A percentile compares a stretch with the other conserved stretches of the same genome.
Evolutionary conservation across 2,888 invertebrate species (phyloP).

Genomic region (Pachliopta kotzebuea): DNA sequence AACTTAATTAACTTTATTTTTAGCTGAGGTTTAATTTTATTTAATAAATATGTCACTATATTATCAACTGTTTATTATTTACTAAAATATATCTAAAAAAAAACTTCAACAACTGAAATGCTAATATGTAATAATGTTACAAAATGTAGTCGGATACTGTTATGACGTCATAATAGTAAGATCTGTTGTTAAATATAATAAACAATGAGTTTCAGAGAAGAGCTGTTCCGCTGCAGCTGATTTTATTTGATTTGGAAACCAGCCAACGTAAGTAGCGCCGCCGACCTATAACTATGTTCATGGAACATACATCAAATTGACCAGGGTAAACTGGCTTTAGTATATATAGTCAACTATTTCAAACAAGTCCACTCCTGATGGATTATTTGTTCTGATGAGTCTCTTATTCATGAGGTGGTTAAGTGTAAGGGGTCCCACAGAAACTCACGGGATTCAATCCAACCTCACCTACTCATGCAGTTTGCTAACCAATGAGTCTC

Average conservation of each 20-base stretch:
- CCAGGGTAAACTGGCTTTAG: constrained; percentile 11
- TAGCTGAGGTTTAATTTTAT: no score
- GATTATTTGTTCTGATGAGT: background rate
- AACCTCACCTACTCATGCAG: no score
- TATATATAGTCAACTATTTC: background rate
- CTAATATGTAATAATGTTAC: background rate
- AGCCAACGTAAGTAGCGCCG: constrained; percentile 17
- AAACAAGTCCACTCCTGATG: background rate
- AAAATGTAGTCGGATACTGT: background rate
- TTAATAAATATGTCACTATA: no score
- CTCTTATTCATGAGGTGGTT: background rate
- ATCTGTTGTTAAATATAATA: background rate
- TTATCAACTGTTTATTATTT: background rate
- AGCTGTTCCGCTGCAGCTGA: constrained; percentile 2
- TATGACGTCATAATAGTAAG: constrained; percentile 7
- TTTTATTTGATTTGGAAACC: constrained; percentile 14
- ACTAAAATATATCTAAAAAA: background rate
- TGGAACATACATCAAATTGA: constrained; percentile 13
- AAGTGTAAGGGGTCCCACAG: no score
- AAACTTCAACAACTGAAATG: background rate
- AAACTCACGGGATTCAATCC: no score
- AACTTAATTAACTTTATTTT: no score
- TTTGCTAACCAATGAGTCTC: no score
- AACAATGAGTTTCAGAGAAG: constrained; percentile 22
- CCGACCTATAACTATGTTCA: constrained; percentile 14